These are phyloP conservation scores for Coenonympha arcania DNA, from an alignment of 2,888 invertebrate genomes.

Conservation along the genomic window DNA sequence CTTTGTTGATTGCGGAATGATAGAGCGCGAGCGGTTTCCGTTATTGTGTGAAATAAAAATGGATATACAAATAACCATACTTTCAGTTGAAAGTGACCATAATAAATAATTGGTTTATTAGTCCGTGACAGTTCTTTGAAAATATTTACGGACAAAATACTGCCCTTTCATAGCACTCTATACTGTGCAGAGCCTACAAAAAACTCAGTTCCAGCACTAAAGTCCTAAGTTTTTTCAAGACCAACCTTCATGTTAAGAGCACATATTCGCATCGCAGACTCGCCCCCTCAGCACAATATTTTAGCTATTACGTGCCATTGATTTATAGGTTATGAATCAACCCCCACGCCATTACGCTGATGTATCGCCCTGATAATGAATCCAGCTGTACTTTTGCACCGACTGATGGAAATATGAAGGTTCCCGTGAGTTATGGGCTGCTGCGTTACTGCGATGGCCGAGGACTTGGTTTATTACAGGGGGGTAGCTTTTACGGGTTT, in stretches of 20 bases:
- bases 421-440: conserved; percentile 32
- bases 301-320: conserved; percentile 69
- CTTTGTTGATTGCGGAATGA: no score
- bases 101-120: no score
- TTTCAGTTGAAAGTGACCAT: no score
- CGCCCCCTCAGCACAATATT: conserved; percentile 52
- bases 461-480: conserved; percentile 1
- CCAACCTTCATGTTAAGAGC: background rate
- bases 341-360: conserved; percentile 57
- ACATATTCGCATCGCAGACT: background rate
- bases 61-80: no score
- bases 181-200: no score
- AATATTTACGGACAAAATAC: no score
- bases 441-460: conserved; percentile 23
- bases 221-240: no score
- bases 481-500: background rate
- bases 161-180: no score
- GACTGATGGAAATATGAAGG: conserved; percentile 69
- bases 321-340: conserved; percentile 74
- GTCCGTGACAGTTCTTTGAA: no score
- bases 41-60: no score
- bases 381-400: conserved; percentile 68
- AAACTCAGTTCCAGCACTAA: no score
- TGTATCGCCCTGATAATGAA: conserved; percentile 71
- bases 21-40: no score